These are phyloP conservation scores for Falco punctatus DNA, from an alignment of 2,113 vertebrate species.

Conservation along the genomic window DNA sequence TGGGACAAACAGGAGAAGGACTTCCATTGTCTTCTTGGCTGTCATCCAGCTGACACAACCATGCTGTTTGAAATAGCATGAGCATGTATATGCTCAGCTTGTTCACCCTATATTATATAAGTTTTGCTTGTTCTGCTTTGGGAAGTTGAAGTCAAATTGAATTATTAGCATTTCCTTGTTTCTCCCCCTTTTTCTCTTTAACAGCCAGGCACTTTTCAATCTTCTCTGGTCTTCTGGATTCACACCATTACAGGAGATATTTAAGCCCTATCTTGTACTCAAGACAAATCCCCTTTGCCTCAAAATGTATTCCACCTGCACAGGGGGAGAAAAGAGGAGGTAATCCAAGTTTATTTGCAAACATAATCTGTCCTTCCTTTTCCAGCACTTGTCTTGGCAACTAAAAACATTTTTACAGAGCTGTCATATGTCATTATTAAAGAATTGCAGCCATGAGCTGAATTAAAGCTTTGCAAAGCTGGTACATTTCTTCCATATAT, in stretches of 20 bases:
- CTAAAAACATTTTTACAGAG: neutral
- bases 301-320: neutral
- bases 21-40: neutral
- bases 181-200: neutral
- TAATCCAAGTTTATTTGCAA: neutral
- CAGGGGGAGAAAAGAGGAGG: neutral
- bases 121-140: neutral
- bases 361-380: neutral
- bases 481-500: neutral
- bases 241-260: neutral
- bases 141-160: neutral
- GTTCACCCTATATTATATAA: neutral
- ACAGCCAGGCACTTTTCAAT: neutral
- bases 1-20: neutral
- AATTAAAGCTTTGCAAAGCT: slow-evolving; percentile 13
- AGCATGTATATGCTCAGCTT: neutral
- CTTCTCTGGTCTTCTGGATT: neutral
- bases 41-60: neutral
- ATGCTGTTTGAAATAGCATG: neutral
- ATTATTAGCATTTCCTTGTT: neutral
- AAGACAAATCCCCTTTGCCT: slow-evolving; percentile 4
- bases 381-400: slow-evolving; percentile 2
- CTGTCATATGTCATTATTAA: slow-evolving; percentile 40
- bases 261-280: neutral
- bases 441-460: slow-evolving; percentile 1